Percentiles rank a stretch among this genome's conserved stretches.
Conservation (phyloP, 2,888 invertebrate genomes). For the Fissipunctia ypsillon region DNA sequence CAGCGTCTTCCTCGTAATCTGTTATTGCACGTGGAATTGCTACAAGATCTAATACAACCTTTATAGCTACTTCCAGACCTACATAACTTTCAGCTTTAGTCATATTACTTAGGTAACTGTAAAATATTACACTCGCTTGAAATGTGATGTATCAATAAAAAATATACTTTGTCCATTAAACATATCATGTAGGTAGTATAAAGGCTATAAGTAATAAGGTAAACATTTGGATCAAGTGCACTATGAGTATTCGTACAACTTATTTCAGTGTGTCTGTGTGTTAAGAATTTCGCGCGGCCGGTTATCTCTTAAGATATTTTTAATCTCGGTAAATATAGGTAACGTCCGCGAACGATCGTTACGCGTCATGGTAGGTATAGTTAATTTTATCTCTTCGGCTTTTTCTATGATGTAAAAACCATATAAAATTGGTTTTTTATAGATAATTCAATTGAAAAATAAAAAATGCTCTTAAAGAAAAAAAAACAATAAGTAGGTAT, state of each 20-base stretch:
- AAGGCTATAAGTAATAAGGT: too few species aligned
- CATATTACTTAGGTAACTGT: background rate
- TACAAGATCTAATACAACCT: constrained; percentile 39
- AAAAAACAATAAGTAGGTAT: constrained; percentile 15
- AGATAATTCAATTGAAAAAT: background rate
- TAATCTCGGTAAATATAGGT: constrained; percentile 70
- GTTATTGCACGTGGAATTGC: constrained; percentile 45
- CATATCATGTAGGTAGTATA: too few species aligned
- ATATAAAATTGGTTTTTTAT: background rate
- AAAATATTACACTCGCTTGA: background rate
- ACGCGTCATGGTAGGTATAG: constrained; percentile 24
- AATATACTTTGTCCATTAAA: background rate
- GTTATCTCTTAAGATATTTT: constrained; percentile 75
- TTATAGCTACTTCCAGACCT: constrained; percentile 27
- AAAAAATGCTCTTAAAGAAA: background rate
- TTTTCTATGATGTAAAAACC: constrained; percentile 27
- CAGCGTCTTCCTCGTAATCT: constrained; percentile 13
- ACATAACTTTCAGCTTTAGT: background rate
- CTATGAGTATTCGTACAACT: constrained; percentile 38
- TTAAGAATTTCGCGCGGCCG: constrained; percentile 53
- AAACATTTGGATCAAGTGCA: constrained; percentile 52
- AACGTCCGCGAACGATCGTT: constrained; percentile 33
- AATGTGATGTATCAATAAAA: background rate
- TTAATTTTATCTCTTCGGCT: constrained; percentile 25
- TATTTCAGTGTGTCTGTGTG: constrained; percentile 51